phyloP scores from a whole-genome alignment of 2,888 invertebrate genomes.

The Lasius fuliginosus region DNA sequence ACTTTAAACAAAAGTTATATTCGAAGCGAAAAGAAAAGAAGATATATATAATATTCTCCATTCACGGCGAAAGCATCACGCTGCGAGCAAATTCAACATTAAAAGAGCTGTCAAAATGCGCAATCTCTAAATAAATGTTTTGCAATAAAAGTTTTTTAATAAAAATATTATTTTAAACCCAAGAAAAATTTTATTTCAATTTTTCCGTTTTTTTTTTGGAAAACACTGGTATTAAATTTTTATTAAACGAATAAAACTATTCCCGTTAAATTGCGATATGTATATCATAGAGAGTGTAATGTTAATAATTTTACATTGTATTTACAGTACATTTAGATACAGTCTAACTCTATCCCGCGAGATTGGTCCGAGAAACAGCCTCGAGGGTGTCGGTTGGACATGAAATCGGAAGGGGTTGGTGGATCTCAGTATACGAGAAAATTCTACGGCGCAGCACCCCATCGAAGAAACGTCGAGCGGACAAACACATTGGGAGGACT shows the following conservation, averaged over 20 bases:
- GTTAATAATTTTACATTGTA: constrained; percentile 8
- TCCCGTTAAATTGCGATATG: not conserved
- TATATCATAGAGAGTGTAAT: not conserved
- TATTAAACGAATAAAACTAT: too few relatives aligned
- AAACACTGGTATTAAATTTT: too few relatives aligned
- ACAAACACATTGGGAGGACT: constrained; percentile 68
- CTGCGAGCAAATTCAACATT: too few relatives aligned
- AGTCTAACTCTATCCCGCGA: constrained; percentile 66
- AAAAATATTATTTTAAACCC: too few relatives aligned
- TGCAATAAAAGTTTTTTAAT: too few relatives aligned
- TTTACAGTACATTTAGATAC: not conserved
- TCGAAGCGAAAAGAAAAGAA: too few relatives aligned
- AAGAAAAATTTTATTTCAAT: too few relatives aligned
- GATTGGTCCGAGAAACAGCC: constrained; percentile 78
- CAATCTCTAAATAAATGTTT: too few relatives aligned
- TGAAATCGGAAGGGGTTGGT: constrained; percentile 79
- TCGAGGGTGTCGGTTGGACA: constrained; percentile 78
- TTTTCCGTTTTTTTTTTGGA: too few relatives aligned
- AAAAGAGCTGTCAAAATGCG: too few relatives aligned
- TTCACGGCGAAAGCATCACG: too few relatives aligned
- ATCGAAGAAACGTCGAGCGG: constrained; percentile 65
- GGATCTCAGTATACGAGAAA: constrained; percentile 72
- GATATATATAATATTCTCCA: too few relatives aligned
- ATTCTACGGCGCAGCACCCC: constrained; percentile 65
- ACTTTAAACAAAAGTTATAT: not conserved